A percentile compares a stretch with the other conserved stretches of the same genome.
Conservation (phyloP, 1,140 invertebrate species). For the Procambarus virginalis region DNA sequence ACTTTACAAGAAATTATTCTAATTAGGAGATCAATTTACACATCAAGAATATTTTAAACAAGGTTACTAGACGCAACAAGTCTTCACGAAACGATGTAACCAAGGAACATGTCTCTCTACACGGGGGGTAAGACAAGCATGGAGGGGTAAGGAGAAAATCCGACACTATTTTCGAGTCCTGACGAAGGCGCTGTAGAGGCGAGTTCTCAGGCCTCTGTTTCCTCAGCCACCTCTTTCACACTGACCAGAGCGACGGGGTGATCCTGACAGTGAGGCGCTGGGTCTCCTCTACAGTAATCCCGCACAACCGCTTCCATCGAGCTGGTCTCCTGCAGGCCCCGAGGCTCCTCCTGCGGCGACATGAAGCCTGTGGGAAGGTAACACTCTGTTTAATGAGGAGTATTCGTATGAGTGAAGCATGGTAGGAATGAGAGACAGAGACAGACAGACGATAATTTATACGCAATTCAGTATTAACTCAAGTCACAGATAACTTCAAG, state of each 20-base stretch:
- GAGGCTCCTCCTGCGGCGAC: slow-evolving; percentile 56
- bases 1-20: too few relatives aligned
- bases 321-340: slow-evolving; percentile 6
- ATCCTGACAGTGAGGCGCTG: not conserved
- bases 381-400: not conserved
- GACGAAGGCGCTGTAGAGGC: not conserved
- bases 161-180: not conserved
- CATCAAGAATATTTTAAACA: too few relatives aligned
- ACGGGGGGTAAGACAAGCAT: too few relatives aligned
- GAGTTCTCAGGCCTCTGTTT: slow-evolving; percentile 41
- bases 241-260: slow-evolving; percentile 61
- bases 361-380: slow-evolving; percentile 43
- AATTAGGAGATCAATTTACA: too few relatives aligned
- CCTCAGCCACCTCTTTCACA: slow-evolving; percentile 40
- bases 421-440: not conserved
- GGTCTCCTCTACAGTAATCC: slow-evolving; percentile 24
- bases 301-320: slow-evolving; percentile 58
- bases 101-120: too few relatives aligned
- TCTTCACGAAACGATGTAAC: too few relatives aligned
- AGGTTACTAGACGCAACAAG: too few relatives aligned
- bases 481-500: too few relatives aligned
- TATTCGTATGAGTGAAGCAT: not conserved
- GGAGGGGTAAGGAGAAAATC: too few relatives aligned
- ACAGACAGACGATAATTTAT: not conserved
- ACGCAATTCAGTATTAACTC: too few relatives aligned